phyloP scores from a whole-genome alignment of 2,888 invertebrate genomes.

The Caenorhabditis sp. region DNA sequence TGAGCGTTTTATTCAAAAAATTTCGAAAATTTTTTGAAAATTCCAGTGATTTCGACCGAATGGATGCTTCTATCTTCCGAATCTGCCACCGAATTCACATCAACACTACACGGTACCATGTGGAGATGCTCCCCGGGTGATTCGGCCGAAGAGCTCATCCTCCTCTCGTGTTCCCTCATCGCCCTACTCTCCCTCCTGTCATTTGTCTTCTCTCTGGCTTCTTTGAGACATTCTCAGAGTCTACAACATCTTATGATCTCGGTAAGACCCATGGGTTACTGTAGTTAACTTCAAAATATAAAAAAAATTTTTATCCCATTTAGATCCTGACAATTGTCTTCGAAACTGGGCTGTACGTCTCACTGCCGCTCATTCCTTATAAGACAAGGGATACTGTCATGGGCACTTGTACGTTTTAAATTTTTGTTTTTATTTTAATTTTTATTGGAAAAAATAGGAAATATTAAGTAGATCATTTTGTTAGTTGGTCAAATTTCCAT shows the following conservation, averaged over 20 bases:
- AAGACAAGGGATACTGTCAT: slow-evolving; percentile 65
- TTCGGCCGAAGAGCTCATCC: slow-evolving; percentile 39
- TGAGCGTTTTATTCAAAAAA: background rate
- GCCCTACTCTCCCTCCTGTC: slow-evolving; percentile 62
- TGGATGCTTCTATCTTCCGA: slow-evolving; percentile 71
- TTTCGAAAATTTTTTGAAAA: background rate
- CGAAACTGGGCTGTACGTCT: slow-evolving; percentile 64
- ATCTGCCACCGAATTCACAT: slow-evolving; percentile 64
- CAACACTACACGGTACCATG: slow-evolving; percentile 65
- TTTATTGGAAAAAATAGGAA: background rate
- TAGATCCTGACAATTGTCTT: slow-evolving; percentile 63
- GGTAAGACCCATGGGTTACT: slow-evolving; percentile 20
- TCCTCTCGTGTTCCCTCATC: slow-evolving; percentile 64
- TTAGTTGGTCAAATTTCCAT: too few relatives aligned
- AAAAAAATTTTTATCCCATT: slow-evolving; percentile 2
- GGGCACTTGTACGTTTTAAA: slow-evolving; percentile 61
- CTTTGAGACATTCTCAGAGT: slow-evolving; percentile 63
- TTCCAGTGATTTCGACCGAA: slow-evolving; percentile 71
- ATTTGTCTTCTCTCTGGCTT: slow-evolving; percentile 67
- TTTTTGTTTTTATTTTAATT: too few relatives aligned
- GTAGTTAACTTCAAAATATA: background rate
- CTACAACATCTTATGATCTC: slow-evolving; percentile 70
- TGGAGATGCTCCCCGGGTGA: slow-evolving; percentile 74
- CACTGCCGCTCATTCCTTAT: slow-evolving; percentile 65
- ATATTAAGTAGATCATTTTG: too few relatives aligned